Evolutionary conservation across 1,140 invertebrate species (phyloP).

Genomic region (Zaprionus ornatus): DNA sequence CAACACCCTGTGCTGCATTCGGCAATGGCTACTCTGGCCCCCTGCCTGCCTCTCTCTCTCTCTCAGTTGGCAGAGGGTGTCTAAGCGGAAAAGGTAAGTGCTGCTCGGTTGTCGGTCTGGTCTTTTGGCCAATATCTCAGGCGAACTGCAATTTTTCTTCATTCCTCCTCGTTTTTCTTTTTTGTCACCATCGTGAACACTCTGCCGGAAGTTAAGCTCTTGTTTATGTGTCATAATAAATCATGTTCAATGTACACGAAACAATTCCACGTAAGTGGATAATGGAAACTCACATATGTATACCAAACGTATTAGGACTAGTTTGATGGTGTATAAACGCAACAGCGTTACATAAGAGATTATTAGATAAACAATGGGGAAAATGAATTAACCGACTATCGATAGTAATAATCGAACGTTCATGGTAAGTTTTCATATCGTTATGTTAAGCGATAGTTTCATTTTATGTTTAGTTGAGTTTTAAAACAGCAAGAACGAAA

Average conservation of each 20-base stretch:
- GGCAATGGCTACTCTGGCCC: background rate
- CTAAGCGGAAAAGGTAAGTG: constrained; percentile 77
- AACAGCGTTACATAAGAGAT: background rate
- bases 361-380: background rate
- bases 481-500: too few relatives aligned
- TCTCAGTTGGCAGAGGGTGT: constrained; percentile 59
- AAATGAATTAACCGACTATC: background rate
- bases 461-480: too few relatives aligned
- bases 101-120: constrained; percentile 2
- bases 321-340: background rate
- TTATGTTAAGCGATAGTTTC: too few relatives aligned
- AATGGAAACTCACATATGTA: constrained; percentile 54
- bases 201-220: constrained; percentile 78
- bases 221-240: constrained; percentile 83
- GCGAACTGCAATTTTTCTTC: constrained; percentile 75
- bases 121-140: constrained; percentile 82
- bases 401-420: background rate
- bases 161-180: constrained; percentile 31
- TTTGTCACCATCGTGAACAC: constrained; percentile 51
- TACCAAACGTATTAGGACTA: constrained; percentile 11
- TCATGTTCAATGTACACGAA: constrained; percentile 80
- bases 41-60: background rate
- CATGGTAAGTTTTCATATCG: too few relatives aligned
- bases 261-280: constrained; percentile 72
- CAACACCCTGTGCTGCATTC: constrained; percentile 56